Evolutionary conservation across 1,140 invertebrate species (phyloP), one percentile per base, ranked within the genome.

Genomic region (Drosophila nigromelanica): DNA sequence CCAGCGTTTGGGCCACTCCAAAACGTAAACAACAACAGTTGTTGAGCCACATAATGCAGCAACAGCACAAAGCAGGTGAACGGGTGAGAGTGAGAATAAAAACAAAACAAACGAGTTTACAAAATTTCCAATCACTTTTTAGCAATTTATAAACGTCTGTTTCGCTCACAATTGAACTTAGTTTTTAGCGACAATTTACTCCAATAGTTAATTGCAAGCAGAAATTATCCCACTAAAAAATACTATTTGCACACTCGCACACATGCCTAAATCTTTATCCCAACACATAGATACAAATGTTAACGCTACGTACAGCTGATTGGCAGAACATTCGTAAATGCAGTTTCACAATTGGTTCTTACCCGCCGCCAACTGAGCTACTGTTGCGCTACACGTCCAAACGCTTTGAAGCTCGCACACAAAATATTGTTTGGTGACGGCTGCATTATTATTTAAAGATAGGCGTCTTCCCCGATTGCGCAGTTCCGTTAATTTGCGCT

Each of bases 361-460:
- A 86, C 66, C 70, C 64, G 62, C 47, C 43, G 59, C 47, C 40
- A 39, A 47, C 18, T 40, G 30, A 55, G 51, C 54, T 43, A 21
- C 24, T 47, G 62, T 18, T 50, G n/a, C 14, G 59, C 43, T 24
- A n/a, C 15, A 72, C 62, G 66, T 80, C 71, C 48, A 63, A 56
- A 10, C 68, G 54, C 52, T 76, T 15, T 39, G 75, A 69, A 40
- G 43, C 62, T 42, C 59, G 54, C 59, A 68, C 82, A 48, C 72
- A 54, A 62, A 78, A 66, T 87, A 74, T 72, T 73, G 55, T 61
- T 78, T 69, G 66, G 63, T 68, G 30, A 48, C 27, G 59, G 7
- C n/a, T 66, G 58, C 69, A 73, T 76, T 69, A 45, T 75, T 63
- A 75, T 74, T 80, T 80, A 69, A 71, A 78, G 75, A 55, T 56